phyloP scores from a whole-genome alignment of 2,888 invertebrate genomes.

The Thymelicus sylvestris region DNA sequence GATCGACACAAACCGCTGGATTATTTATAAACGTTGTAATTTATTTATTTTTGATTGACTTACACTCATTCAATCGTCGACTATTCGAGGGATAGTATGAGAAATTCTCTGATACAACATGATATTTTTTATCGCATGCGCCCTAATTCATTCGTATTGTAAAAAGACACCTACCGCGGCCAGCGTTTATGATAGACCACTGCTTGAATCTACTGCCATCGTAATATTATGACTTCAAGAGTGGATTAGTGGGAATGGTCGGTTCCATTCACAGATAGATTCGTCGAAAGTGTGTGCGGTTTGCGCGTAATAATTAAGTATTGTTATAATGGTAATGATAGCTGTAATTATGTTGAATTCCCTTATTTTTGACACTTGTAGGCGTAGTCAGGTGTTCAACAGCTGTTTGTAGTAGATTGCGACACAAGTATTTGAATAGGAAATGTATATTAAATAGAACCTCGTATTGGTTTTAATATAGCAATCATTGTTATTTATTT shows the following conservation, averaged over 20 bases:
- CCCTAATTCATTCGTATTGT: too few species aligned
- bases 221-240: too few species aligned
- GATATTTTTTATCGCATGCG: too few species aligned
- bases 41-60: too few species aligned
- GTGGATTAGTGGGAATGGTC: not conserved
- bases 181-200: too few species aligned
- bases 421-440: constrained; percentile 9
- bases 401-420: constrained; percentile 1
- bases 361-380: constrained; percentile 43
- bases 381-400: constrained; percentile 32
- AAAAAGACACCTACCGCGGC: too few species aligned
- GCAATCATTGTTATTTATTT: constrained; percentile 12
- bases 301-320: constrained; percentile 51
- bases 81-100: too few species aligned
- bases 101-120: too few species aligned
- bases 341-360: constrained; percentile 41
- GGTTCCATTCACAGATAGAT: not conserved
- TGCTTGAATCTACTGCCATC: too few species aligned
- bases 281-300: not conserved
- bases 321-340: constrained; percentile 58
- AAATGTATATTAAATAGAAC: not conserved
- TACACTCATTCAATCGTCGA: too few species aligned
- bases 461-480: constrained; percentile 12
- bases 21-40: too few species aligned
- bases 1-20: too few species aligned